These are phyloP conservation scores for Antheraea mylitta DNA, from an alignment of 1,140 invertebrate genomes.

Conservation along the genomic window DNA sequence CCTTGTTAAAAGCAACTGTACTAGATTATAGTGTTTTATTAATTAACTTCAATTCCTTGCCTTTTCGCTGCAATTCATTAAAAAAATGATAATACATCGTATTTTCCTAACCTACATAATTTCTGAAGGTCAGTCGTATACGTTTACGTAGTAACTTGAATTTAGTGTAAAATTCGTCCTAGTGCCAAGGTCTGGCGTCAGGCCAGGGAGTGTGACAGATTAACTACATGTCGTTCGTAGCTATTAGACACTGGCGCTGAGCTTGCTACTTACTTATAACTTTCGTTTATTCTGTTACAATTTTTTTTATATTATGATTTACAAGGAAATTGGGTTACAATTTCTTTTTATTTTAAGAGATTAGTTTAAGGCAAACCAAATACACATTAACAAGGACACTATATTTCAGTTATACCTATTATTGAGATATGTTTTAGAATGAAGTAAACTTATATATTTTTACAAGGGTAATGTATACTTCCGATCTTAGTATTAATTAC, in stretches of 20 bases:
- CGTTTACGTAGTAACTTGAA: not conserved
- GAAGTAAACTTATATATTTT: too few relatives aligned
- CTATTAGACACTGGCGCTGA: not conserved
- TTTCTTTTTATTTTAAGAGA: too few relatives aligned
- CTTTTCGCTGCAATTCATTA: not conserved
- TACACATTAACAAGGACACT: too few relatives aligned
- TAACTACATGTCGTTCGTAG: not conserved
- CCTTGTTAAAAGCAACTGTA: too few relatives aligned
- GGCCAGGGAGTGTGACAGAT: not conserved
- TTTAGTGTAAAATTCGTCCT: slow-evolving; percentile 3
- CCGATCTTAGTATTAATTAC: too few relatives aligned
- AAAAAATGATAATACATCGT: not conserved
- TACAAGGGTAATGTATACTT: too few relatives aligned
- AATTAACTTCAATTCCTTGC: not conserved
- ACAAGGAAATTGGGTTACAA: too few relatives aligned
- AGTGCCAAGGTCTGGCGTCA: not conserved
- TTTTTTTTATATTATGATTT: not conserved
- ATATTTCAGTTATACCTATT: too few relatives aligned
- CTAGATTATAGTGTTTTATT: too few relatives aligned
- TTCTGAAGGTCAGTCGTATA: not conserved
- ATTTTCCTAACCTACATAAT: not conserved
- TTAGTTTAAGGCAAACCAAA: too few relatives aligned
- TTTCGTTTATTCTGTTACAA: not conserved
- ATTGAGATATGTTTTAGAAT: too few relatives aligned
- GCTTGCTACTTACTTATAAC: not conserved